Base-by-base conservation (phyloP, 2,888 invertebrate species). In the Platycheirus rosarum region DNA sequence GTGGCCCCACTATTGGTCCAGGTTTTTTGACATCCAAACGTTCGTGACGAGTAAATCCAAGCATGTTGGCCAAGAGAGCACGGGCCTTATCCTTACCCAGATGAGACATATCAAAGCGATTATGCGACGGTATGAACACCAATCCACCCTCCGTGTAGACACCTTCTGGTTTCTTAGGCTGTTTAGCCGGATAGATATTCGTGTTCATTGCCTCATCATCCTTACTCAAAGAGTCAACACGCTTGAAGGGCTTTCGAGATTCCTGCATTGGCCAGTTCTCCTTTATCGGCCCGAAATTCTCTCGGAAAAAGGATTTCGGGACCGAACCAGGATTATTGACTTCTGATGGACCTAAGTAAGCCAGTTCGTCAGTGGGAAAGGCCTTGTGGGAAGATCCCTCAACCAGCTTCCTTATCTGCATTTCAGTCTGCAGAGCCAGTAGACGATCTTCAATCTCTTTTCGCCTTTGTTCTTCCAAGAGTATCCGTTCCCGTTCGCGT, bases 21-120 rank as follows among this genome's bases (percentile, higher is more conserved):
- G 97, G 97, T 91, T 97, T 97, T 92, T 97, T 97, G 60, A 97
- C 97, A 91, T 97, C 97, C 85, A 97, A 93, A 87, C 97, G 93
- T 92, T 97, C 97, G 86, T 95, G 95, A 87, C 97, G 93, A 87
- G 96, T 95, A 92, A 97, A 97, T 84, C 95, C 96, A 91, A 93
- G 92, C 91, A 93, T 93, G 89, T 93, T 92, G 35, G 91, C 91
- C 88, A 94, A 89, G 85, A 93, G 91, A 88, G 93, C 92, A 88
- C 92, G 92, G 85, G 94, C 91, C 62, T 87, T 85, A 87, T 93
- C 92, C 87, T 87, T 87, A 90, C 90, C 90, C 89, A 85, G 68
- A 23, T 84, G 79, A 26, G 77, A 74, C 65, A 77, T 85, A 4
- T 84, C 74, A 0, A 85, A 63, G 6, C 62, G 63, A 37, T 70